Conservation (phyloP, 1,140 invertebrate species). For the Scylla paramamosain region DNA sequence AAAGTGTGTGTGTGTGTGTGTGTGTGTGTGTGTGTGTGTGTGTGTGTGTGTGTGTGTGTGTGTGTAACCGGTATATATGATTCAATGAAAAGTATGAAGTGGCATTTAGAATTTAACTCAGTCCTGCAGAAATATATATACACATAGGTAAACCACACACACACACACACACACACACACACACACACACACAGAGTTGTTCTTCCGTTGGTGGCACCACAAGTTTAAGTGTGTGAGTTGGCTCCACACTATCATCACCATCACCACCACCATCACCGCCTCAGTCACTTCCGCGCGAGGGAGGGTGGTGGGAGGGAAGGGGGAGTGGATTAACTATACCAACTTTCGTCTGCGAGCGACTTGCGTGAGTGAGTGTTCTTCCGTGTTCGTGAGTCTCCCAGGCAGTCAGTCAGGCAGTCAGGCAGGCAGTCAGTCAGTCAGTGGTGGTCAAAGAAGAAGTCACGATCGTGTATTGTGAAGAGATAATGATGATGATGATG, state of each 20-base stretch:
- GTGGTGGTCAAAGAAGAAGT: no score
- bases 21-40: no score
- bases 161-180: constrained; percentile 51
- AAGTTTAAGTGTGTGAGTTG: not conserved
- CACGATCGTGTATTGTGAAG: not conserved
- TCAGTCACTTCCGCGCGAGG: not conserved
- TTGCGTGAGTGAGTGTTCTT: not conserved
- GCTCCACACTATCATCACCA: not conserved
- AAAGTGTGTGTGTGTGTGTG: no score
- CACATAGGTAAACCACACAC: constrained; percentile 33
- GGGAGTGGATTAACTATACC: not conserved
- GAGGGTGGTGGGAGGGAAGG: not conserved
- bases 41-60: no score
- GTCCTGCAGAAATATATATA: not conserved
- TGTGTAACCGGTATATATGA: no score
- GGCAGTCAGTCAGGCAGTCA: not conserved
- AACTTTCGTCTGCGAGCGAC: not conserved
- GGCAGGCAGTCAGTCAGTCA: not conserved
- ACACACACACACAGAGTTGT: constrained; percentile 46
- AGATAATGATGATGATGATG: not conserved
- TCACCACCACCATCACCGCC: not conserved
- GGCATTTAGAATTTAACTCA: no score
- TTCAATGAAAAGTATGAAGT: no score
- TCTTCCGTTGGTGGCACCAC: no score
- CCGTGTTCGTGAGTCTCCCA: not conserved